Percentiles rank a stretch among this genome's conserved stretches.
phyloP scores from a whole-genome alignment of 2,888 invertebrate species.

The Ochropleura leucogaster region DNA sequence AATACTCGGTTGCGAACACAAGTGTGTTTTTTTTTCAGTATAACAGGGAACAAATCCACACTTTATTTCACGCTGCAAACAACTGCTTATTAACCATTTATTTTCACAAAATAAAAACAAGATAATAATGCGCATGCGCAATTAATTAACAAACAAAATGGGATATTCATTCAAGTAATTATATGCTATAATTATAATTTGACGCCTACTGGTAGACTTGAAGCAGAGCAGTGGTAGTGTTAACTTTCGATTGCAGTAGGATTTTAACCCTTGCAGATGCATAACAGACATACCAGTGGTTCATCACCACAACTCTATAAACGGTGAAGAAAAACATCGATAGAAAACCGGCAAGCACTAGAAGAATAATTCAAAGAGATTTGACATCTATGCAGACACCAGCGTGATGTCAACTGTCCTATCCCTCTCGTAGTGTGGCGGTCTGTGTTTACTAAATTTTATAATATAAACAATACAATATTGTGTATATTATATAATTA shows the following conservation, averaged over 20 bases:
- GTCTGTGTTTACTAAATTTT: background rate
- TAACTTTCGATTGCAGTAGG: no score
- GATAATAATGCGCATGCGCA: constrained; percentile 24
- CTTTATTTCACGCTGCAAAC: constrained; percentile 14
- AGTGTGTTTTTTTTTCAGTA: background rate
- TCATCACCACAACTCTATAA: background rate
- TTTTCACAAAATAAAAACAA: constrained; percentile 26
- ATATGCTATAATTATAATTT: constrained; percentile 62
- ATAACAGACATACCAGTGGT: background rate
- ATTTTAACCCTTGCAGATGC: background rate
- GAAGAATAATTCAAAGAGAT: background rate
- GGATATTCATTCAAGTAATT: constrained; percentile 38
- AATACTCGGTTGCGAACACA: background rate
- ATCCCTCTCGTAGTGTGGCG: no score
- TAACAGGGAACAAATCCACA: constrained; percentile 20
- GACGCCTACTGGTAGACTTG: constrained; percentile 38
- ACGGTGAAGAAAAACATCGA: no score
- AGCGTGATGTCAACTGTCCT: background rate
- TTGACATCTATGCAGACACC: background rate
- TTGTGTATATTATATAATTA: no score
- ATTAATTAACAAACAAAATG: constrained; percentile 19
- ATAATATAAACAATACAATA: no score
- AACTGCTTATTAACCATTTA: constrained; percentile 26
- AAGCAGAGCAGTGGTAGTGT: background rate
- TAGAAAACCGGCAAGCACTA: no score